A percentile compares a stretch with the other conserved stretches of the same genome.
Evolutionary conservation across 2,113 vertebrate genomes (phyloP).

Genomic region (Budorcas taxicolor): DNA sequence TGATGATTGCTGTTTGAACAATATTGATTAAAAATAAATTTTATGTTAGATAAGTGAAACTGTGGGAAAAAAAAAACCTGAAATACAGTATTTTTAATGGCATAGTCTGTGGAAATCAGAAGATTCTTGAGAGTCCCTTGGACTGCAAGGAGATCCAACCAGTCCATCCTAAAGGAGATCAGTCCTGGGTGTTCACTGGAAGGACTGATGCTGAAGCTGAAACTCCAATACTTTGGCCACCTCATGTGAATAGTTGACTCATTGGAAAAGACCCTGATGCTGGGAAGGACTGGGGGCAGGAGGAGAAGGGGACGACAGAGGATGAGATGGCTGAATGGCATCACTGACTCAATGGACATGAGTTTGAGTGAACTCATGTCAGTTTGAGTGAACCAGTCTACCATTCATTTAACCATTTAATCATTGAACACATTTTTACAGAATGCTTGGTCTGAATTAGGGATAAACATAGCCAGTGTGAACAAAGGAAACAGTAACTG

Average conservation of each 20-base stretch:
- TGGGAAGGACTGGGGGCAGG: no score
- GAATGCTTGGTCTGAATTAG: neutral
- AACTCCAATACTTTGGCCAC: no score
- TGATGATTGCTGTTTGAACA: neutral
- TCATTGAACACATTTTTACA: neutral
- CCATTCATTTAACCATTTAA: neutral
- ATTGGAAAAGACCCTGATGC: no score
- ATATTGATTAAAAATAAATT: neutral
- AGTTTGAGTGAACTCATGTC: no score
- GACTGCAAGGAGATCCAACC: no score
- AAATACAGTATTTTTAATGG: neutral
- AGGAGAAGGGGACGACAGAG: no score
- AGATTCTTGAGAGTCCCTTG: no score
- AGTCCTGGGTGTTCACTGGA: no score
- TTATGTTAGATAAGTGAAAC: neutral
- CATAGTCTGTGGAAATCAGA: neutral
- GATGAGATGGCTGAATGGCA: no score
- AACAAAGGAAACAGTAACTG: neutral
- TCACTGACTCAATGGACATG: no score
- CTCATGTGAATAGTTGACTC: rapidly evolving
- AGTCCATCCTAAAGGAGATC: no score
- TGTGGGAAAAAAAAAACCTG: neutral
- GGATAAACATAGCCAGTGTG: neutral
- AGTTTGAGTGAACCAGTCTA: neutral
- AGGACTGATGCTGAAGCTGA: no score